Evolutionary conservation across 2,888 invertebrate genomes (phyloP), one percentile per base, ranked within the genome.

Genomic region (Siphonodentalium dalli): DNA sequence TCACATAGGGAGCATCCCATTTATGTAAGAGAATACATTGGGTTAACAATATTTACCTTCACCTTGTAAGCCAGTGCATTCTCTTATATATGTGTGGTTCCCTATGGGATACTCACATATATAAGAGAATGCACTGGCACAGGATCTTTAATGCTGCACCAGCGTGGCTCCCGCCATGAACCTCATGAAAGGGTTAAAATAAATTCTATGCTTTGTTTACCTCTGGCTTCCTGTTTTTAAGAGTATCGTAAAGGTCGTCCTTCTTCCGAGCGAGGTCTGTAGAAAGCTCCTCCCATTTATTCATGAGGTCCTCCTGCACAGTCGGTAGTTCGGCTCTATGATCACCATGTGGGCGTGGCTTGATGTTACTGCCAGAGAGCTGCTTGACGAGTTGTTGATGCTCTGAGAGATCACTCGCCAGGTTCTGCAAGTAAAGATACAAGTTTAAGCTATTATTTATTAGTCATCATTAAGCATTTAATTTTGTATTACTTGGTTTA

Each of bases 341-440:
- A 8, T 52, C 52, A 35, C 51, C 39, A 37, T 49, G 28, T 29
- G 57, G 39, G 35, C 57, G 35, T 11, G 48, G 40, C 15, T 44
- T 41, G 15, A 61, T 57, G 11, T 53, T 24, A 1, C 54, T 39
- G 21, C 61, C 47, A 40, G 61, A 63, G 50, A 63, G 52, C 49
- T 69, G 69, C 13, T 62, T 56, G 4, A 75, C 59, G 24, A 75
- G 58, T 45, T 70, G 69, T 18, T 60, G 50, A 56, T 76, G 74
- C 23, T 71, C 64, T 23, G 50, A 61, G 21, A 72, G 52, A 40
- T 74, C 75, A 24, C 68, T 65, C 29, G 68, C 67, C 34, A 75
- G 53, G 44, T 70, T 68, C 71, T 71, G 58, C 7, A 52, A 58
- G 34, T 38, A 39, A 24, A 51, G 29, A 15, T 6, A 13, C 26